phyloP scores from a whole-genome alignment of 2,113 vertebrate species.

The Fukomys damarensis region DNA sequence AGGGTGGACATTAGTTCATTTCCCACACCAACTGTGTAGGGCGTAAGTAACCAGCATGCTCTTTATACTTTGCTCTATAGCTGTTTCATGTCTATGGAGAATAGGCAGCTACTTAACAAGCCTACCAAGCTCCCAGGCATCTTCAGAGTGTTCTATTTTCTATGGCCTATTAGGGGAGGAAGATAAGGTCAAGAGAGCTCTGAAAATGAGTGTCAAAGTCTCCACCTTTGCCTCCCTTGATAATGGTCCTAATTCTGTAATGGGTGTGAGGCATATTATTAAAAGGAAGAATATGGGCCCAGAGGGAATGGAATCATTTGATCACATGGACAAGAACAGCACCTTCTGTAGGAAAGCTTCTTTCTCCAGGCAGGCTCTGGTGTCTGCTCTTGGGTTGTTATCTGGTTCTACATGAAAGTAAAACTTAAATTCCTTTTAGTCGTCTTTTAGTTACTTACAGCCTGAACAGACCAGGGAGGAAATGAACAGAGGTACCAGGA shows the following conservation, averaged over 20 bases:
- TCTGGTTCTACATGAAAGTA: not conserved
- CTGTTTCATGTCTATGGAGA: not conserved
- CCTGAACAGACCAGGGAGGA: not conserved
- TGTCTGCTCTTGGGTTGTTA: not conserved
- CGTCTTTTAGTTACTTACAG: not conserved
- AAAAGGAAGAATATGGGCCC: not conserved
- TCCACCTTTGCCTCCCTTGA: not conserved
- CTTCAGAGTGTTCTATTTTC: not conserved
- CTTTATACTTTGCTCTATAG: not conserved
- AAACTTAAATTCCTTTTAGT: not conserved
- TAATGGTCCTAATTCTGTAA: not conserved
- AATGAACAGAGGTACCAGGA: not conserved
- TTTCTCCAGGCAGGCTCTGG: not conserved
- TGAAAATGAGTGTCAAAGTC: not conserved
- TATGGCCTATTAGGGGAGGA: rapidly evolving
- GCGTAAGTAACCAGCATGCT: not conserved
- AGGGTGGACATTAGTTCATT: not conserved
- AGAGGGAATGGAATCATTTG: not conserved
- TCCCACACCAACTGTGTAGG: too few species aligned
- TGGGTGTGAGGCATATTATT: not conserved
- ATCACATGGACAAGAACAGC: too few species aligned
- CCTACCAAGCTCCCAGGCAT: rapidly evolving
- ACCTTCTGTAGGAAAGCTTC: not conserved
- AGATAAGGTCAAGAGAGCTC: not conserved
- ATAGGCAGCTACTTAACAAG: not conserved